Conservation (phyloP, 2,113 vertebrate genomes). For the Oryzias javanicus region DNA sequence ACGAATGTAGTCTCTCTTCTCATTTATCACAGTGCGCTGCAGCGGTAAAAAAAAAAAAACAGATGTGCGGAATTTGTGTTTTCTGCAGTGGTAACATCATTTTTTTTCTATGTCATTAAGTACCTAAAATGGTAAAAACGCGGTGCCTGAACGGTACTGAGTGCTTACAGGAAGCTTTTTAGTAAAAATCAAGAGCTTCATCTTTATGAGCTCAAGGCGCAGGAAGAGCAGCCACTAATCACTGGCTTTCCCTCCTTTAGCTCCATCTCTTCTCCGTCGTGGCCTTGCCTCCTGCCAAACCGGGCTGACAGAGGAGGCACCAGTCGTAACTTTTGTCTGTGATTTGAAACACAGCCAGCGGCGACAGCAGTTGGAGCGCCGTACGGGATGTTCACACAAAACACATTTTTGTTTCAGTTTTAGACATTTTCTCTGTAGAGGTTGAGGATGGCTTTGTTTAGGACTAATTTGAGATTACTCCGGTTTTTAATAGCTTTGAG, state of each 20-base stretch:
- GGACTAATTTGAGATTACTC: constrained; percentile 17
- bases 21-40: constrained; percentile 26
- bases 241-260: constrained; percentile 27
- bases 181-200: constrained; percentile 10
- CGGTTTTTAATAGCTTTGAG: constrained; percentile 5
- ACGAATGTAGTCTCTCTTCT: constrained; percentile 17
- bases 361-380: neutral
- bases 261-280: neutral
- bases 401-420: constrained; percentile 7
- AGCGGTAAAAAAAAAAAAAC: constrained; percentile 30
- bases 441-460: neutral
- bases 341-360: constrained; percentile 37
- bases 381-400: constrained; percentile 1
- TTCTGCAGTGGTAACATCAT: neutral
- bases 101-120: constrained; percentile 6
- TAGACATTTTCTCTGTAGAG: constrained; percentile 5
- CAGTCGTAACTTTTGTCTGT: constrained; percentile 42
- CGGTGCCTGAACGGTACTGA: neutral
- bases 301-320: constrained; percentile 39
- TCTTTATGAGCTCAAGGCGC: constrained; percentile 27
- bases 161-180: constrained; percentile 25
- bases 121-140: neutral
- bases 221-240: constrained; percentile 50
- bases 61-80: constrained; percentile 7
- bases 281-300: constrained; percentile 41